These are phyloP conservation scores for Acanthurus lineatus DNA, from an alignment of 2,797 vertebrate species.

Conservation along the genomic window DNA sequence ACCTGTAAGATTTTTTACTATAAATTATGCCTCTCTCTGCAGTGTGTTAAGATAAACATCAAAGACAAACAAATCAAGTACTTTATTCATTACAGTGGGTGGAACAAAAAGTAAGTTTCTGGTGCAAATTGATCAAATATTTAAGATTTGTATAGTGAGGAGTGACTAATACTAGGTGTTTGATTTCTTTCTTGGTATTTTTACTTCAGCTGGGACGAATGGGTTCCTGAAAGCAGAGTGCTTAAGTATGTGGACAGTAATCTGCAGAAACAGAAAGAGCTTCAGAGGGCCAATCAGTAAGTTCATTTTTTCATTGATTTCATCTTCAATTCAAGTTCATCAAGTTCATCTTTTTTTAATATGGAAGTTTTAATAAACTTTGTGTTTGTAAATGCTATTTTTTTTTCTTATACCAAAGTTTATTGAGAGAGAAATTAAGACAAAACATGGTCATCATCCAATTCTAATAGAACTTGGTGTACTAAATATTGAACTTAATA, in stretches of 20 bases:
- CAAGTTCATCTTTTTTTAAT: too few species aligned
- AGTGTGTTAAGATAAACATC: conserved; percentile 99
- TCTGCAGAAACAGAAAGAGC: conserved; percentile 99
- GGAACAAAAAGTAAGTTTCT: conserved; percentile 98
- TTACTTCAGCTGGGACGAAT: conserved; percentile 96
- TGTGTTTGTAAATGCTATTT: too few species aligned
- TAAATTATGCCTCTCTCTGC: conserved; percentile 68
- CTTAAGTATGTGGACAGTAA: conserved; percentile 99
- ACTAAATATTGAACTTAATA: too few species aligned
- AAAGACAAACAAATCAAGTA: conserved; percentile 99
- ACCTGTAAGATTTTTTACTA: background rate
- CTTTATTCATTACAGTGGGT: conserved; percentile 99
- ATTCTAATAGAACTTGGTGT: background rate
- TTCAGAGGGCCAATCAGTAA: conserved; percentile 99
- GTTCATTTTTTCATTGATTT: conserved; percentile 61
- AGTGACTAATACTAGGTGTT: background rate
- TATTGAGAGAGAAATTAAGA: too few species aligned
- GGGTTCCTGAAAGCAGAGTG: conserved; percentile 99
- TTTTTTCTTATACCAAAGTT: too few species aligned
- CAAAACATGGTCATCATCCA: too few species aligned
- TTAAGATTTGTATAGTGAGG: background rate
- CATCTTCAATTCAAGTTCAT: too few species aligned
- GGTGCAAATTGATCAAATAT: background rate
- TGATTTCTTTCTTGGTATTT: conserved; percentile 32
- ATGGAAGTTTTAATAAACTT: too few species aligned